These are phyloP conservation scores for Pelmatolapia mariae DNA, from an alignment of 2,113 vertebrate species.

Conservation along the genomic window DNA sequence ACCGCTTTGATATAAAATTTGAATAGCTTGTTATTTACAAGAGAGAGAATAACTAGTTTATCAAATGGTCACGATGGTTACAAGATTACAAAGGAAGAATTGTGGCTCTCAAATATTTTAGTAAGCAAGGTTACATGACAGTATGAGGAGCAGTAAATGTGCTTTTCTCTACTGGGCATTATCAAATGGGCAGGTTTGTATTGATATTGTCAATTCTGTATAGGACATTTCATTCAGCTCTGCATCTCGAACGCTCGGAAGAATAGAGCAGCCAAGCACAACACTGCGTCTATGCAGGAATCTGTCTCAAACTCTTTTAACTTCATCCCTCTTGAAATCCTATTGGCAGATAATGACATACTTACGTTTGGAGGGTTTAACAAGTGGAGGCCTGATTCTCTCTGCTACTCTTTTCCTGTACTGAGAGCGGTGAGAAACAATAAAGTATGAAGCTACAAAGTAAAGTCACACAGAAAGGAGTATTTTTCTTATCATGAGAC, in stretches of 20 bases:
- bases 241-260: not conserved
- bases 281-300: not conserved
- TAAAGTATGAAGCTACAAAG: not conserved
- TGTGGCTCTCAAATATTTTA: not conserved
- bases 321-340: not conserved
- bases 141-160: not conserved
- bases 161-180: not conserved
- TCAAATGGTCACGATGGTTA: not conserved
- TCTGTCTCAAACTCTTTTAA: not conserved
- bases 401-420: not conserved
- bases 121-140: not conserved
- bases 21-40: not conserved
- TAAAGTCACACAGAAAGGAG: not conserved
- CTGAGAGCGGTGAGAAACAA: not conserved
- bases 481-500: not conserved
- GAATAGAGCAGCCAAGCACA: not conserved
- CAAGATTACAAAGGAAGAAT: not conserved
- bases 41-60: not conserved
- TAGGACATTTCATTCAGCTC: not conserved
- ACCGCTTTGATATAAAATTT: not conserved
- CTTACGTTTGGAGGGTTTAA: conserved; percentile 15
- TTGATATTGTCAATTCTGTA: accelerated
- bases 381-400: not conserved
- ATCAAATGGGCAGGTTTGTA: not conserved
- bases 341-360: conserved; percentile 11